Conservation (phyloP, 2,113 vertebrate genomes). For the Cephalopterus ornatus region DNA sequence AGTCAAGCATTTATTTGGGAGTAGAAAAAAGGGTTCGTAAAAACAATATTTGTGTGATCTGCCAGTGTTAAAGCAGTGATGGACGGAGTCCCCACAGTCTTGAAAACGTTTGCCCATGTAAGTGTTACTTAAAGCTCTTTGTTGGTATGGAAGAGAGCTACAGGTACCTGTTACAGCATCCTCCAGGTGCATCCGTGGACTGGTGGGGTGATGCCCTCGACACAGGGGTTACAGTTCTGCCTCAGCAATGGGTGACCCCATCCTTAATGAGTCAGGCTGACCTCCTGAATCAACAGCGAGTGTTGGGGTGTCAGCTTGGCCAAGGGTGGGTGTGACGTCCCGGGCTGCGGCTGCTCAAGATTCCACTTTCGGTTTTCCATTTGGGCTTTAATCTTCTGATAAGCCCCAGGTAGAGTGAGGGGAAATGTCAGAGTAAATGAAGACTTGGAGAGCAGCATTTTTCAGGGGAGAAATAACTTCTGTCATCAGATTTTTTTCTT, state of each 20-base stretch:
- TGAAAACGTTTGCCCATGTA: background rate
- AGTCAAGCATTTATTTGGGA: background rate
- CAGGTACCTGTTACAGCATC: background rate
- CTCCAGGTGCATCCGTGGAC: rapidly evolving
- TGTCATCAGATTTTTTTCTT: background rate
- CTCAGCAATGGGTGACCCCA: background rate
- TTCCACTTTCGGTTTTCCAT: background rate
- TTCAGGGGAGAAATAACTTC: background rate
- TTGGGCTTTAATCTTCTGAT: background rate
- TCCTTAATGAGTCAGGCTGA: background rate
- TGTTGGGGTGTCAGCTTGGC: background rate
- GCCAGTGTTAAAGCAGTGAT: background rate
- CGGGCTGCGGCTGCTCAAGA: background rate
- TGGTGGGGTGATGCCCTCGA: too few species aligned
- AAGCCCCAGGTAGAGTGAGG: background rate
- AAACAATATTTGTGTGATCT: background rate
- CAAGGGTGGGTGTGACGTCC: background rate
- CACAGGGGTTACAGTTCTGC: background rate
- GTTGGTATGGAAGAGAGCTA: background rate
- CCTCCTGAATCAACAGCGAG: background rate
- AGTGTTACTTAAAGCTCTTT: background rate
- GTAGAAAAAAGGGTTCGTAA: background rate
- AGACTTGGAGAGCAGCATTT: background rate
- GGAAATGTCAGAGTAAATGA: background rate
- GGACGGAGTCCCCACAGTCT: background rate